Conservation (phyloP, 2,888 invertebrate genomes). For the Spicauda simplicius region DNA sequence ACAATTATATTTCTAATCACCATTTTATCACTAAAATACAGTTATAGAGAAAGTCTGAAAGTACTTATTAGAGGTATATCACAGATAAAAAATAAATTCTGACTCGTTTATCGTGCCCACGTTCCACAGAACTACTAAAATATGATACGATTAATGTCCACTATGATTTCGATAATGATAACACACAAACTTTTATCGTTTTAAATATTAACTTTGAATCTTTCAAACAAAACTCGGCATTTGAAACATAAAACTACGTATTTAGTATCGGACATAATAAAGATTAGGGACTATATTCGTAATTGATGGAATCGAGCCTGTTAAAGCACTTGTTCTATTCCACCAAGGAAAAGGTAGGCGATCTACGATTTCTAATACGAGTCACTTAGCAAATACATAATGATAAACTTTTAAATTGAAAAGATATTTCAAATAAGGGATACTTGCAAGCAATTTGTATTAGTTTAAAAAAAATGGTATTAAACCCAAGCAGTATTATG, state of each 20-base stretch:
- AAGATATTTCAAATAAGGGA: too few species aligned
- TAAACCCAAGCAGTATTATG: too few species aligned
- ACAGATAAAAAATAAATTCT: conserved; percentile 35
- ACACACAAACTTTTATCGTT: conserved; percentile 57
- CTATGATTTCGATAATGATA: conserved; percentile 75
- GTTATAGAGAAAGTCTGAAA: conserved; percentile 27
- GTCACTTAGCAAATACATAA: too few species aligned
- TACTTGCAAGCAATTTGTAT: too few species aligned
- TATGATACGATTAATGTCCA: conserved; percentile 73
- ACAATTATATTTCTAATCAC: conserved; percentile 7
- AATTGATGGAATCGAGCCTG: conserved; percentile 70
- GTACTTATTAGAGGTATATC: conserved; percentile 24
- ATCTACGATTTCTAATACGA: background rate
- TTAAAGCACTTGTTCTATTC: background rate
- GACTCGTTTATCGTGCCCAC: conserved; percentile 27
- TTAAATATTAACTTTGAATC: conserved; percentile 38
- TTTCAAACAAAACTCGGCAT: conserved; percentile 39
- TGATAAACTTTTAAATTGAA: too few species aligned
- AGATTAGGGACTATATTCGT: conserved; percentile 64
- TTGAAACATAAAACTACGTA: conserved; percentile 36
- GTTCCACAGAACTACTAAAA: conserved; percentile 46
- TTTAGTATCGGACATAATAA: conserved; percentile 39
- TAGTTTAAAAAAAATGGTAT: too few species aligned
- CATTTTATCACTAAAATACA: conserved; percentile 8
- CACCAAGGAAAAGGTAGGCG: background rate